Evolutionary conservation across 2,113 vertebrate species (phyloP), one percentile per base, ranked within the genome.

Genomic region (Cryptomyrus ogoouensis): DNA sequence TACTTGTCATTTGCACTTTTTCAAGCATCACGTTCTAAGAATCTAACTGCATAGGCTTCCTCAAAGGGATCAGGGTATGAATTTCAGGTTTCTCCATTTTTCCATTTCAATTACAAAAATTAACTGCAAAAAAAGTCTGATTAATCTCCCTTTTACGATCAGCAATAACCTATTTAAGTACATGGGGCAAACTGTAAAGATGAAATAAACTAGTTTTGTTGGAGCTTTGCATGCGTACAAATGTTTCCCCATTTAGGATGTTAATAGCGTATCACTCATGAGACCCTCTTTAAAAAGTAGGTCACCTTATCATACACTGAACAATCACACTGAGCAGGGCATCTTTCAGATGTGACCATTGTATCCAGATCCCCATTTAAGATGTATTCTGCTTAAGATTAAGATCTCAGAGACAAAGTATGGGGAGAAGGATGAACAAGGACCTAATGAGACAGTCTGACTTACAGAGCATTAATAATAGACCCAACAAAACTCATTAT

Each of bases 251-350:
- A 80, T 52, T 47, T 13, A 70, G 88, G 85, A 89, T 62, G 70
- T 50, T 89, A 62, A 91, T 80, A 77, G 44, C 31, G 50, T 62
- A 27, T 70, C 46, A 87, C 58, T 70, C 56, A 42, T n/a, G 35
- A 24, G 15, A 66, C 9, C 19, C 53, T 46, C 84, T 12, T 87
- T n/a, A 50, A 62, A 74, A 90, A 74, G 89, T 53, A 90, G 89
- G 89, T 90, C 89, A 47, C 35, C 42, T 39, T 70, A 66, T 70
- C 83, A 49, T 17, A 49, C n/a, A n/a, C 83, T 19, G 15, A 85
- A 31, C n/a, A 42, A 74, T n/a, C n/a, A 6, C 27, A 10, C 83
- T 47, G 46, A 19, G 19, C 10, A 66, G 83, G 4, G 13, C 42
- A 35, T 70, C 62, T 24, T 44, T 83, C 27, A 77, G 44, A 83